phyloP scores from a whole-genome alignment of 2,113 vertebrate species.

The Urocitellus parryii region DNA sequence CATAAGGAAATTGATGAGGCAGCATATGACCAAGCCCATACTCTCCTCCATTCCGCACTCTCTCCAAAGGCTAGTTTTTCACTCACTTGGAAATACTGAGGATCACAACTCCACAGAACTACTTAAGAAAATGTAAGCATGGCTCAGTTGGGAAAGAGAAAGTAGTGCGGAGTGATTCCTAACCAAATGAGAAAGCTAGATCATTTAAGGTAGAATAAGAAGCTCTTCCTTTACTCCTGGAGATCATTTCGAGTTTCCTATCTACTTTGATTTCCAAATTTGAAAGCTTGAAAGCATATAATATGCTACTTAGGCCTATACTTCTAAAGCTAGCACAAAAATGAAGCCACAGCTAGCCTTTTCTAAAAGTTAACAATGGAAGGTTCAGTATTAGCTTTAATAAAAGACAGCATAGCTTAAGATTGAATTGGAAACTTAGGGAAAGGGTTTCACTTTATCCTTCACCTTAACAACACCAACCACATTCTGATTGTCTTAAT shows the following conservation, averaged over 20 bases:
- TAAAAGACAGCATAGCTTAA: background rate
- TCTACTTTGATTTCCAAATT: background rate
- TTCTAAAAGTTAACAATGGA: background rate
- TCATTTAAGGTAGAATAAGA: background rate
- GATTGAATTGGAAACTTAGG: background rate
- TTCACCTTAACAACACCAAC: background rate
- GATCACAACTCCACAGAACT: background rate
- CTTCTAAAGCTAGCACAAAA: background rate
- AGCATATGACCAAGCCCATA: background rate
- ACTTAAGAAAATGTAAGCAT: background rate
- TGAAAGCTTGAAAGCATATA: background rate
- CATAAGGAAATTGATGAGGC: background rate
- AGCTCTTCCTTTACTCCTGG: background rate
- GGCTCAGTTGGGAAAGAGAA: background rate
- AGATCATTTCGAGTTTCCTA: background rate
- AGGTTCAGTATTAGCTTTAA: background rate
- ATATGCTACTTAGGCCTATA: background rate
- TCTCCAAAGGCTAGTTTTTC: background rate
- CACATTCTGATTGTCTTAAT: background rate
- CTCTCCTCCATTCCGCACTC: background rate
- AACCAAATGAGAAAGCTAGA: background rate
- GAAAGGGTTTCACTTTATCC: background rate
- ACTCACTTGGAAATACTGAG: background rate
- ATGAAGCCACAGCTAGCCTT: background rate
- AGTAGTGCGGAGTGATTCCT: background rate